A percentile compares a stretch with the other conserved stretches of the same genome.
Evolutionary conservation across 2,113 vertebrate genomes (phyloP).

Genomic region (Bettongia penicillata): DNA sequence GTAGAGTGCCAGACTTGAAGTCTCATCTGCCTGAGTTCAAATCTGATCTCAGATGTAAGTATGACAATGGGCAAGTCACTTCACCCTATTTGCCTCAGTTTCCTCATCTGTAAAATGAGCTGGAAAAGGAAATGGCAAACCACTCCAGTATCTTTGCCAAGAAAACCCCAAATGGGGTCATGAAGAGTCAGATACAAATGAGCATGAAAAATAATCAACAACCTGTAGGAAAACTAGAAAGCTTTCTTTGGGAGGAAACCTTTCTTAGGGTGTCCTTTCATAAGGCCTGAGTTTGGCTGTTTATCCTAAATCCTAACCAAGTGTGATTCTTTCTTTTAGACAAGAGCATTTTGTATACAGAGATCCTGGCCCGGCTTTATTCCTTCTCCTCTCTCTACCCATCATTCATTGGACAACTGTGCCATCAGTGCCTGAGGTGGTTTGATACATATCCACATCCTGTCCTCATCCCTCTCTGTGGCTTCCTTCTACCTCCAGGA

Average conservation of each 20-base stretch:
- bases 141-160: background rate
- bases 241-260: background rate
- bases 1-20: no score
- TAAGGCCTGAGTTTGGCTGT: fast-evolving
- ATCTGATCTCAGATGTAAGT: no score
- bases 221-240: background rate
- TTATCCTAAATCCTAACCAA: background rate
- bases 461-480: conserved; percentile 81
- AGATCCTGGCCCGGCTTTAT: conserved; percentile 85
- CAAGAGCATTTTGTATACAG: conserved; percentile 80
- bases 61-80: no score
- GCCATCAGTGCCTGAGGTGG: conserved; percentile 85
- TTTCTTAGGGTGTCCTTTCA: background rate
- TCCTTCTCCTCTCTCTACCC: conserved; percentile 77
- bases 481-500: conserved; percentile 87
- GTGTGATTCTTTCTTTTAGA: conserved; percentile 75
- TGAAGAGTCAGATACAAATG: background rate
- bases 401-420: conserved; percentile 83
- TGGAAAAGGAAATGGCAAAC: background rate
- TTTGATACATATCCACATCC: conserved; percentile 82
- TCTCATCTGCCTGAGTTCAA: no score
- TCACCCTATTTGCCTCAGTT: no score
- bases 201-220: background rate
- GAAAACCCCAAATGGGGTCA: background rate
- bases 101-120: no score